Evolutionary conservation across 2,797 vertebrate species (phyloP).

Genomic region (Enteromius anoplus): DNA sequence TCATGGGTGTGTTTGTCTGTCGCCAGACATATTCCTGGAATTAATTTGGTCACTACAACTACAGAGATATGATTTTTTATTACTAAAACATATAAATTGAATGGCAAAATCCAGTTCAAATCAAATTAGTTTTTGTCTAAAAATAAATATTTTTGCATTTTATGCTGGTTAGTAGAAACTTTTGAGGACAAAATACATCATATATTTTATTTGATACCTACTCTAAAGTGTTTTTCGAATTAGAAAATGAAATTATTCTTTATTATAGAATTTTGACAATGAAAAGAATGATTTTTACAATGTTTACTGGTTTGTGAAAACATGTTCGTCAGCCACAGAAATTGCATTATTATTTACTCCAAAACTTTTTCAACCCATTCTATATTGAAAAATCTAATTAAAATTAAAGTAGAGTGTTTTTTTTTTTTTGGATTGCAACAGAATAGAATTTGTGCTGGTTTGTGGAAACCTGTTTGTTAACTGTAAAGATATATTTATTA

Average conservation of each 20-base stretch:
- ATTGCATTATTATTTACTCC: not conserved
- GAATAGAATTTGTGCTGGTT: not conserved
- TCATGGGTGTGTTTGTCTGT: not conserved
- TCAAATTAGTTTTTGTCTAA: not conserved
- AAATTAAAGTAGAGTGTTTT: not conserved
- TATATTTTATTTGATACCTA: not conserved
- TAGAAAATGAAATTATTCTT: not conserved
- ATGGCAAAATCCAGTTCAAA: not conserved
- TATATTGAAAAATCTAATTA: not conserved
- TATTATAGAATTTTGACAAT: not conserved
- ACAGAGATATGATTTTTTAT: not conserved
- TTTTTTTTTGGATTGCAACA: not conserved
- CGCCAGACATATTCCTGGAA: not conserved
- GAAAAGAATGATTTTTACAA: not conserved
- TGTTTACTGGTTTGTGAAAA: not conserved
- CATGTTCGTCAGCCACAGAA: not conserved
- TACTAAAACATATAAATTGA: not conserved
- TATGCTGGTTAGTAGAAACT: not conserved
- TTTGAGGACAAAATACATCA: not conserved
- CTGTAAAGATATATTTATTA: not conserved
- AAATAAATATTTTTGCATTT: not conserved
- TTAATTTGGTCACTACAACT: not conserved
- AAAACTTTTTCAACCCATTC: not conserved
- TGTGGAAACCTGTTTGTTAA: not conserved
- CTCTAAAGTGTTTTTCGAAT: not conserved